Base-by-base conservation (phyloP, 2,113 vertebrate genomes). In the Gallinago jamesoni region DNA sequence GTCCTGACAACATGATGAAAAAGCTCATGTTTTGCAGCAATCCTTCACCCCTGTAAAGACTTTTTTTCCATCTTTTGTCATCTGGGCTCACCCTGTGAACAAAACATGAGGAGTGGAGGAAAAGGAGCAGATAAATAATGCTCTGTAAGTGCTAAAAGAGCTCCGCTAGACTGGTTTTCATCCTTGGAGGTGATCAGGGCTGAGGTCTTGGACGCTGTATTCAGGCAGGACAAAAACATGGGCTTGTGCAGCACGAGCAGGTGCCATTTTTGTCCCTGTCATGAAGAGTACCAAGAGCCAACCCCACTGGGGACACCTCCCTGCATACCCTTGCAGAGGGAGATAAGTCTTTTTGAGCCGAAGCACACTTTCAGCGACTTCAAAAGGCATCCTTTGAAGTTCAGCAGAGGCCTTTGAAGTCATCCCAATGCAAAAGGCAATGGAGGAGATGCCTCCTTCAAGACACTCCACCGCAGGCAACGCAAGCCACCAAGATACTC, bases 361-460 rank as follows among this genome's bases (percentile, higher is more conserved):
- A 53, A 2, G 0, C 37, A 20, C 67, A 62, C 67, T 95, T 74
- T 9, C 17, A 88, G 45, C 7, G 4, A 86, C 86, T 90, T 97
- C 91, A 95, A 96, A 96, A 95, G 60, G 41, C 76, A 50, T 60
- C 88, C 95, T 95, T 92, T 95, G 95, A 97, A 95, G 86, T 92
- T 62, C 0, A 81, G 64, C 24, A 14, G 25, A 85, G 83, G 53
- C 70, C 67, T 96, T 94, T 96, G 92, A 96, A 94, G 88, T 93
- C 53, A 23, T 75, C 69, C 73, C 2, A 0, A 10, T 0, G 14
- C 20, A 1, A 59, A 10, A 14, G 31, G 76, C 52, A 69, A 52
- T 0, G 23, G 35, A 95, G 64, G 50, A 95, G 85, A 90, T 22
- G 62, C 33, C 55, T 90, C 83, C 93, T 95, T 4, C 80, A n/a